These are phyloP conservation scores for Scomber colias DNA, from an alignment of 2,113 vertebrate species.

Conservation along the genomic window DNA sequence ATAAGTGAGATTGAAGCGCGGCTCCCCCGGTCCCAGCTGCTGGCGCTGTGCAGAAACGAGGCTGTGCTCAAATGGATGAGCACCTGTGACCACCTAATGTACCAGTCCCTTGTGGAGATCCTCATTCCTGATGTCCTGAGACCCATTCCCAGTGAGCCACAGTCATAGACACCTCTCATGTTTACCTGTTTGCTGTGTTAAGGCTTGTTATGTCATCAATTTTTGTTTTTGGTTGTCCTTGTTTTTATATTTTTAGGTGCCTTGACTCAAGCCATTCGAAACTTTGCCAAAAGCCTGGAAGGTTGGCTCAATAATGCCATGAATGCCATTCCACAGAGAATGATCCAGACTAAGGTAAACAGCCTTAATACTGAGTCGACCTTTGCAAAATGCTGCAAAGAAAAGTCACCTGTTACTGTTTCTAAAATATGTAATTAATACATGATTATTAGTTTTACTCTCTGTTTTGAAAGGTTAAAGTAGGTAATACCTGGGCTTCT, in stretches of 20 bases:
- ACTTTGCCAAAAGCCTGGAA: slow-evolving; percentile 99
- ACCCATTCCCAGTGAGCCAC: slow-evolving; percentile 95
- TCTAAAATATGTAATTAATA: neutral
- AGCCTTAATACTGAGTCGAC: neutral
- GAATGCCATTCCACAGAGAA: slow-evolving; percentile 92
- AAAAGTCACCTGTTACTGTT: neutral
- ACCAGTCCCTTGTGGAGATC: slow-evolving; percentile 97
- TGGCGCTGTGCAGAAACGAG: slow-evolving; percentile 91
- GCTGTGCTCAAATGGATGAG: slow-evolving; percentile 96
- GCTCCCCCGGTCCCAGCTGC: slow-evolving; percentile 89
- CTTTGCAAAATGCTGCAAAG: neutral
- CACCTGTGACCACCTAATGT: slow-evolving; percentile 96
- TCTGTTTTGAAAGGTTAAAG: neutral
- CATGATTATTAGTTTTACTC: neutral
- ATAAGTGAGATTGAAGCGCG: slow-evolving; percentile 88
- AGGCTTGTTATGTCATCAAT: neutral
- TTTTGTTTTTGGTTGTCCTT: neutral
- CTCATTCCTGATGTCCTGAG: slow-evolving; percentile 98
- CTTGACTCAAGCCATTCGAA: slow-evolving; percentile 97
- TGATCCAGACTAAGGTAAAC: slow-evolving; percentile 95
- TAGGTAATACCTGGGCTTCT: slow-evolving; percentile 14
- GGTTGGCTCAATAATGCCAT: slow-evolving; percentile 96
- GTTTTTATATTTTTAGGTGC: slow-evolving; percentile 86
- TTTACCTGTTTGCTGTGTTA: neutral
- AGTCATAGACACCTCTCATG: neutral